Evolutionary conservation across 2,113 vertebrate genomes (phyloP).

Genomic region (Takifugu bimaculatus): DNA sequence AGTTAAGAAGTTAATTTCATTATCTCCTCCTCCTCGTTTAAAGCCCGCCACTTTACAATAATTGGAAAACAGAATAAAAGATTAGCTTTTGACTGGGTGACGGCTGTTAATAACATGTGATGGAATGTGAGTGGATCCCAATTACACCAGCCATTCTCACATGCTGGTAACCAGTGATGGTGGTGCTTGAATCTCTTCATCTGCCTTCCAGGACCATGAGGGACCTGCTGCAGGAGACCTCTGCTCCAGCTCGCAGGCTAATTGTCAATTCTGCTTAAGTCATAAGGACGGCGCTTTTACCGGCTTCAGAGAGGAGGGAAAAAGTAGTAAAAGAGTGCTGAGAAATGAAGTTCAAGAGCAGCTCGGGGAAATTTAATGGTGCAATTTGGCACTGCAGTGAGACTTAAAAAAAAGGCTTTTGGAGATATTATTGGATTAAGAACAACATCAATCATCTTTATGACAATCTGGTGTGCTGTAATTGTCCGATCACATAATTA

Average conservation of each 20-base stretch:
- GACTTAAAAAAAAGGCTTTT: constrained; percentile 14
- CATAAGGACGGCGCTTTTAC: constrained; percentile 59
- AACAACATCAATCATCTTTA: constrained; percentile 23
- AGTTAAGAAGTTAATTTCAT: constrained; percentile 94
- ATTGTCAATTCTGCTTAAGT: constrained; percentile 69
- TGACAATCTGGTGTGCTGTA: constrained; percentile 18
- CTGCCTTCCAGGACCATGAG: constrained; percentile 51
- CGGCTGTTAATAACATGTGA: constrained; percentile 83
- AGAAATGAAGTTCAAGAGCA: constrained; percentile 40
- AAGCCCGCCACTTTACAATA: constrained; percentile 85
- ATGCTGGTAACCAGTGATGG: constrained; percentile 51
- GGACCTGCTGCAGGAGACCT: constrained; percentile 61
- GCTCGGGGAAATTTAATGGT: constrained; percentile 25
- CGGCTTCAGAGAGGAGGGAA: constrained; percentile 48
- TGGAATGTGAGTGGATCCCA: constrained; percentile 73
- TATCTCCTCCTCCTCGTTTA: constrained; percentile 89
- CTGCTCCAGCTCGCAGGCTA: constrained; percentile 63
- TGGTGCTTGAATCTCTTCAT: constrained; percentile 67
- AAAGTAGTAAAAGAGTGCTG: constrained; percentile 31
- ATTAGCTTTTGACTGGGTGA: constrained; percentile 84
- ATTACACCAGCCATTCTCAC: constrained; percentile 69
- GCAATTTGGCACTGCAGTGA: constrained; percentile 25
- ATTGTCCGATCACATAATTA: background rate
- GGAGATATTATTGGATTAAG: constrained; percentile 29
- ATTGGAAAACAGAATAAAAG: constrained; percentile 85